Evolutionary conservation across 2,888 invertebrate species (phyloP), one percentile per base, ranked within the genome.

Genomic region (Drosophila prolongata): DNA sequence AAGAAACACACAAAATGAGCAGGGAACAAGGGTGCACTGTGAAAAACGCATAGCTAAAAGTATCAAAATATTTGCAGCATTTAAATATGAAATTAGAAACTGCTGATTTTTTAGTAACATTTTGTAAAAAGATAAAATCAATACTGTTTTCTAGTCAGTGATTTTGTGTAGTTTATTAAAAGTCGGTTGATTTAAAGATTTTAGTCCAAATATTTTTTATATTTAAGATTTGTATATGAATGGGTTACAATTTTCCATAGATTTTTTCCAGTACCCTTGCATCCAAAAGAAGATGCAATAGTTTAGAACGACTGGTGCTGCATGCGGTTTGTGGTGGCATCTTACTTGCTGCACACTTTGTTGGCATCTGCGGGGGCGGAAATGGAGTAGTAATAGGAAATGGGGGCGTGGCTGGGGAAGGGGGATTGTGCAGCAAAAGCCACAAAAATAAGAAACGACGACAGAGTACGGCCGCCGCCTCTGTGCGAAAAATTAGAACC

Each of bases 281-380:
- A 38, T 14, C 49, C 43, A 11, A 11, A 52, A 44, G 68, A 71
- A 69, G 73, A 75, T 78, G 85, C 72, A 64, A 74, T 72, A 67
- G 54, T 76, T 77, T 72, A 24, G 35, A 42, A 35, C 42, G 34
- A 53, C 50, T 73, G 73, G 37, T 68, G 69, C 84, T 60, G 71
- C 82, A 79, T 87, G 81, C 79, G 88, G 81, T 68, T 79, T 81
- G 87, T 70, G 85, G 86, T 70, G 64, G 86, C 80, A 81, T 79
- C 75, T 72, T 53, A 27, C 88, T 79, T 82, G 87, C 81, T 73
- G 73, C 81, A 84, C 84, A 87, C 74, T 84, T 80, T 79, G 69
- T 61, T 58, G 79, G 50, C 57, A 35, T 49, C 46, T 50, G 55
- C 11, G 47, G 43, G 54, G 50, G 42, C 57, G 52, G 27, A 27